Conservation (phyloP, 2,797 vertebrate genomes). For the Malacoraja senta region DNA sequence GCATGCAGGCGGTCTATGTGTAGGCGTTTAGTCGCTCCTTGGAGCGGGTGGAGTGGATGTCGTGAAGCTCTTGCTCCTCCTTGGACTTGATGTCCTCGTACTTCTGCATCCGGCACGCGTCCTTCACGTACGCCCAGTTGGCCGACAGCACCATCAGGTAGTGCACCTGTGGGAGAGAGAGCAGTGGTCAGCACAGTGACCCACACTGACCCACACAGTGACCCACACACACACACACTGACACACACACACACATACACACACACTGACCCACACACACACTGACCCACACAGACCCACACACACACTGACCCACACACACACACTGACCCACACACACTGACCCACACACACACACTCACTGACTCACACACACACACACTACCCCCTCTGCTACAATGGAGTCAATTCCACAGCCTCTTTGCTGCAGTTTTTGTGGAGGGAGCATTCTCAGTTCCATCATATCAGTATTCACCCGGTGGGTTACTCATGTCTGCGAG, state of each 20-base stretch:
- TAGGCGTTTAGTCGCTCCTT: conserved; percentile 98
- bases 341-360: too few species aligned
- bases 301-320: too few species aligned
- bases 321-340: too few species aligned
- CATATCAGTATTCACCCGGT: neutral
- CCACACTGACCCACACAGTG: too few species aligned
- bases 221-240: too few species aligned
- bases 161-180: conserved; percentile 68
- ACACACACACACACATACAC: too few species aligned
- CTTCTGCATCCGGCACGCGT: conserved; percentile 97
- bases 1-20: conserved; percentile 69
- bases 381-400: too few species aligned
- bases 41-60: conserved; percentile 96
- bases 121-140: conserved; percentile 98
- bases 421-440: neutral
- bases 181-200: neutral
- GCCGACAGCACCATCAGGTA: conserved; percentile 96
- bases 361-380: too few species aligned
- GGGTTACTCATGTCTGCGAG: neutral
- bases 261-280: too few species aligned
- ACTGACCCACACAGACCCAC: too few species aligned
- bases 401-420: neutral
- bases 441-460: neutral
- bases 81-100: conserved; percentile 98
- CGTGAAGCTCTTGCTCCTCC: conserved; percentile 96